Conservation (phyloP, 2,888 invertebrate species). For the Keiferia lycopersicella region DNA sequence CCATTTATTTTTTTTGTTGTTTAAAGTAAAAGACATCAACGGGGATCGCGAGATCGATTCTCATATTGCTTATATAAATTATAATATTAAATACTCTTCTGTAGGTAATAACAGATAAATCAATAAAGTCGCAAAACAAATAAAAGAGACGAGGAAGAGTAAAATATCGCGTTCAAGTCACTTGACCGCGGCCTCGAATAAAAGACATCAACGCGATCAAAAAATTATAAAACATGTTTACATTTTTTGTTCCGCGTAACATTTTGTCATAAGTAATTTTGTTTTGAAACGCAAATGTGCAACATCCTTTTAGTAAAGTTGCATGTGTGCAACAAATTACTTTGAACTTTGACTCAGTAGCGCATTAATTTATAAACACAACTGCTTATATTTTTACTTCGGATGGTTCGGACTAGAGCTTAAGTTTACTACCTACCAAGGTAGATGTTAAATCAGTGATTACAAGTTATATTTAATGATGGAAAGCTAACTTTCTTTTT, state of each 20-base stretch:
- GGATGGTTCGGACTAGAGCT: too few species aligned
- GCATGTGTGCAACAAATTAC: background rate
- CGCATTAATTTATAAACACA: background rate
- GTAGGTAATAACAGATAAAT: too few species aligned
- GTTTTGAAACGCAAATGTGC: background rate
- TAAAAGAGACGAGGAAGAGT: background rate
- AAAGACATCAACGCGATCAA: conserved; percentile 18
- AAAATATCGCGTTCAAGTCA: background rate
- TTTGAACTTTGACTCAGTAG: background rate
- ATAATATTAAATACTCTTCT: too few species aligned
- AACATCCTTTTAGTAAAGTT: conserved; percentile 5
- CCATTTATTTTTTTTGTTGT: too few species aligned
- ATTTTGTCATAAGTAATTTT: background rate
- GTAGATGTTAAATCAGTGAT: too few species aligned
- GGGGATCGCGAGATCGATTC: too few species aligned
- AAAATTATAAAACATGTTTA: background rate
- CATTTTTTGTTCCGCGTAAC: background rate
- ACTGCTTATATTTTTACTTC: background rate
- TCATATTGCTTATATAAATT: too few species aligned
- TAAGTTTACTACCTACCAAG: too few species aligned
- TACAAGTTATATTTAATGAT: too few species aligned
- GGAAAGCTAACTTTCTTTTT: too few species aligned
- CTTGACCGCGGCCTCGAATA: background rate
- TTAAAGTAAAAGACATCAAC: too few species aligned
- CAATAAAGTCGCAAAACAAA: background rate